Percentiles rank a stretch among this genome's conserved stretches.
Conservation (phyloP, 2,113 vertebrate genomes). For the Hydropotes inermis region DNA sequence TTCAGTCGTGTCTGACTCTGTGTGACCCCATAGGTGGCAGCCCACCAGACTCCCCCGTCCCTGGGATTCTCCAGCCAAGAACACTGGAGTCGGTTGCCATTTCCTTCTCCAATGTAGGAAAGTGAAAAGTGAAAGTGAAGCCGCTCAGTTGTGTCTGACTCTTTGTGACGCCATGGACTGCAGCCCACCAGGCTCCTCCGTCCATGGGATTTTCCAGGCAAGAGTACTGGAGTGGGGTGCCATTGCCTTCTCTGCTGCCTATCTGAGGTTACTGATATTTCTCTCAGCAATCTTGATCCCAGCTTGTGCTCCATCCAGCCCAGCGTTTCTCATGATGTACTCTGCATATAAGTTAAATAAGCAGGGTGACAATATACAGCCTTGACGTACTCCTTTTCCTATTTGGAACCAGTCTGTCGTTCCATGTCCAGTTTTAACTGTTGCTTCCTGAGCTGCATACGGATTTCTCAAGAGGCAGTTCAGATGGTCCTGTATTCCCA, state of each 20-base stretch:
- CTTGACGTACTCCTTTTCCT: background rate
- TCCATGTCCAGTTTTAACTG: background rate
- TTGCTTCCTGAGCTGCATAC: background rate
- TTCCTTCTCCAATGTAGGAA: background rate
- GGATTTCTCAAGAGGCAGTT: background rate
- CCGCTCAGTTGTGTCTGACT: background rate
- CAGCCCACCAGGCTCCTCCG: background rate
- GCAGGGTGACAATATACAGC: background rate
- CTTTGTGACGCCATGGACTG: background rate
- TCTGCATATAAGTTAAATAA: background rate
- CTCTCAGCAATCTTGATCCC: background rate
- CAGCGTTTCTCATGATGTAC: background rate
- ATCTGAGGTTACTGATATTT: background rate
- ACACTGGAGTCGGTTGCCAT: background rate
- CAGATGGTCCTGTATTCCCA: background rate
- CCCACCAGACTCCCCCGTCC: background rate
- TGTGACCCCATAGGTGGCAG: background rate
- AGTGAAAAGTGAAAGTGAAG: background rate
- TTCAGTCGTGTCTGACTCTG: rapidly evolving
- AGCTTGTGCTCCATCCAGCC: background rate
- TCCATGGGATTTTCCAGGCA: background rate
- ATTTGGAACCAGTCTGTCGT: background rate
- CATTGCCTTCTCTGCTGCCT: background rate
- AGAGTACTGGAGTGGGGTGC: background rate
- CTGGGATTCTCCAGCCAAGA: background rate